Conservation (phyloP, 1,140 invertebrate species). For the Micrasema longulum region DNA sequence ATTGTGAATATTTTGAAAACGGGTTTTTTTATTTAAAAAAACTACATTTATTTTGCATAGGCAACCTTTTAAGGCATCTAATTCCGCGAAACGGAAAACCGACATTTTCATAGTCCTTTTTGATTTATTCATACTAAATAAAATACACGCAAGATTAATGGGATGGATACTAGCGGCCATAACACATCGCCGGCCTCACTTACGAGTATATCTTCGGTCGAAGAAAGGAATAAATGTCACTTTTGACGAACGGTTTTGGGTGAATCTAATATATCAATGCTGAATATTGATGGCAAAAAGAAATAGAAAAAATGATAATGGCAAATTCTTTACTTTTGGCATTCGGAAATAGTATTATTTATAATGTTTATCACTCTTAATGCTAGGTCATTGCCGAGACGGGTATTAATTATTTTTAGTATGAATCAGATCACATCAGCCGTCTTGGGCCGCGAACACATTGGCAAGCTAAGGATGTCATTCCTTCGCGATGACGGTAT, state of each 20-base stretch:
- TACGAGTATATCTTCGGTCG: slow-evolving; percentile 1
- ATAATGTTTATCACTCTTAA: neutral
- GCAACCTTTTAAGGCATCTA: neutral
- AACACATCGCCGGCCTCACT: neutral
- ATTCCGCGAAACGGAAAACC: slow-evolving; percentile 13
- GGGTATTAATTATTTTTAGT: neutral
- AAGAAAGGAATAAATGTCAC: slow-evolving; percentile 30
- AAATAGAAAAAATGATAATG: slow-evolving; percentile 8
- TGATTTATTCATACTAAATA: slow-evolving; percentile 28
- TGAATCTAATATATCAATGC: slow-evolving; percentile 22
- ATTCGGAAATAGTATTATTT: slow-evolving; percentile 17
- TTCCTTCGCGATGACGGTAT: too few species aligned
- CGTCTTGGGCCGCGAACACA: too few species aligned
- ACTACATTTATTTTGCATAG: too few species aligned
- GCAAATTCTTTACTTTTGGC: neutral
- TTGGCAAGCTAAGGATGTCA: too few species aligned
- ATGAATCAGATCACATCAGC: too few species aligned
- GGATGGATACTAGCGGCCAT: neutral
- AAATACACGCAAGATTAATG: slow-evolving; percentile 11
- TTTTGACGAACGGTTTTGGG: slow-evolving; percentile 29
- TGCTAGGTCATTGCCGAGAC: neutral
- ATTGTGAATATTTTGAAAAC: too few species aligned
- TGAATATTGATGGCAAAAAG: slow-evolving; percentile 4
- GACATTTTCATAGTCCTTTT: slow-evolving; percentile 1
- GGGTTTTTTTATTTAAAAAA: too few species aligned